phyloP scores from a whole-genome alignment of 2,888 invertebrate species.

The Sisyra terminalis region DNA sequence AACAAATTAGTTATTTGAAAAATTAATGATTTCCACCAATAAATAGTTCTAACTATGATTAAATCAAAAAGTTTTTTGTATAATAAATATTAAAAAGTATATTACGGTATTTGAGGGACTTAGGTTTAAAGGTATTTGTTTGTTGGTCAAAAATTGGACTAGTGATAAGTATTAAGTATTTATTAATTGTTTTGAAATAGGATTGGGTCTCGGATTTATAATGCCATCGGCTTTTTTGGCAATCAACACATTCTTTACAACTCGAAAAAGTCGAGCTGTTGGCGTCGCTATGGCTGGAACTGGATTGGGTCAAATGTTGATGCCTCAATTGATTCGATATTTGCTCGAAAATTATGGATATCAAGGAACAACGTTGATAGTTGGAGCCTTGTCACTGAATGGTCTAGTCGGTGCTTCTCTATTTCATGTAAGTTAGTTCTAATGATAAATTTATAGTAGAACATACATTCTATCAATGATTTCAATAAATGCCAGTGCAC shows the following conservation, averaged over 20 bases:
- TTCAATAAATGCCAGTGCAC: too few species aligned
- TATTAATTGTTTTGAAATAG: conserved; percentile 27
- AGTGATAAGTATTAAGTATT: too few species aligned
- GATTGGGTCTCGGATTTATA: conserved; percentile 51
- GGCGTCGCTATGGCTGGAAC: conserved; percentile 61
- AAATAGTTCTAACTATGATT: too few species aligned
- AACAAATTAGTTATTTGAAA: too few species aligned
- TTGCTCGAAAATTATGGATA: conserved; percentile 48
- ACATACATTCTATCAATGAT: too few species aligned
- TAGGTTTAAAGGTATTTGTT: too few species aligned
- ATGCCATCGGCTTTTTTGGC: conserved; percentile 55
- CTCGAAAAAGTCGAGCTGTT: conserved; percentile 51
- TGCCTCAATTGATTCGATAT: conserved; percentile 52
- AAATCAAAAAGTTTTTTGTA: too few species aligned
- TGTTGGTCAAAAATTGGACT: too few species aligned
- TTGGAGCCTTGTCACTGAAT: conserved; percentile 43
- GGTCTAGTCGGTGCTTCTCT: conserved; percentile 31
- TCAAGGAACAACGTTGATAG: conserved; percentile 41
- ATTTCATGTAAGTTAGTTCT: conserved; percentile 31
- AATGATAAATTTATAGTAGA: not conserved
- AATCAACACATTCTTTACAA: conserved; percentile 52
- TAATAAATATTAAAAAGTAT: too few species aligned
- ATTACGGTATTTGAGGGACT: too few species aligned
- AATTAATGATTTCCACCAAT: too few species aligned
- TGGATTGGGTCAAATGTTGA: conserved; percentile 55